A percentile compares a stretch with the other conserved stretches of the same genome.
phyloP scores from a whole-genome alignment of 2,888 invertebrate genomes.

The Cephus pygmeus region DNA sequence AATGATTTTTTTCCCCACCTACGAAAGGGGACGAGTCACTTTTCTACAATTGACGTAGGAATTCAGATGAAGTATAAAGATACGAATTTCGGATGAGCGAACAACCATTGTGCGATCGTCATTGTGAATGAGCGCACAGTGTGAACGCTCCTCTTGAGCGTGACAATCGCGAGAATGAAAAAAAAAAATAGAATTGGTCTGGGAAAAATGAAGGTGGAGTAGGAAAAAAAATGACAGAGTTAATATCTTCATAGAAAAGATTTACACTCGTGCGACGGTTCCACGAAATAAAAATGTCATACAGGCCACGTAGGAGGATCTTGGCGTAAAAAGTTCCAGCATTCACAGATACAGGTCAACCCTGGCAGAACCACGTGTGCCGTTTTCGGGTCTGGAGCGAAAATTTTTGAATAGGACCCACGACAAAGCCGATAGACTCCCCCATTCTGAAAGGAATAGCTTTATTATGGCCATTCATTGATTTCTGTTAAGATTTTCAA shows the following conservation, averaged over 20 bases:
- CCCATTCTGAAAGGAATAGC: not conserved
- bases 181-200: slow-evolving; percentile 1
- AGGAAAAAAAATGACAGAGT: slow-evolving; percentile 16
- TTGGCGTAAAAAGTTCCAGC: slow-evolving; percentile 15
- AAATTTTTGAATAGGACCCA: slow-evolving; percentile 39
- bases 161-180: slow-evolving; percentile 6
- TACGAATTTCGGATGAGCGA: slow-evolving; percentile 25
- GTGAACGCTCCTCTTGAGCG: slow-evolving; percentile 1
- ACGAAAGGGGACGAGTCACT: not conserved
- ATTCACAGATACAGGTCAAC: slow-evolving; percentile 42
- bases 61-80: slow-evolving; percentile 17
- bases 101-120: slow-evolving; percentile 26
- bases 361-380: slow-evolving; percentile 26
- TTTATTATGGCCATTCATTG: slow-evolving; percentile 13
- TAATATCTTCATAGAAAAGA: slow-evolving; percentile 30
- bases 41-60: not conserved
- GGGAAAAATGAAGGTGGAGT: slow-evolving; percentile 11
- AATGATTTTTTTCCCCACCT: not conserved
- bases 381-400: slow-evolving; percentile 23
- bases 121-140: slow-evolving; percentile 7
- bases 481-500: not conserved
- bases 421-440: slow-evolving; percentile 35
- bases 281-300: slow-evolving; percentile 21
- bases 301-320: not conserved
- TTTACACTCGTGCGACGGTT: slow-evolving; percentile 3